Percentiles rank a stretch among this genome's conserved stretches.
Conservation (phyloP, 2,888 invertebrate species). For the Hermaeophaga mercurialis region DNA sequence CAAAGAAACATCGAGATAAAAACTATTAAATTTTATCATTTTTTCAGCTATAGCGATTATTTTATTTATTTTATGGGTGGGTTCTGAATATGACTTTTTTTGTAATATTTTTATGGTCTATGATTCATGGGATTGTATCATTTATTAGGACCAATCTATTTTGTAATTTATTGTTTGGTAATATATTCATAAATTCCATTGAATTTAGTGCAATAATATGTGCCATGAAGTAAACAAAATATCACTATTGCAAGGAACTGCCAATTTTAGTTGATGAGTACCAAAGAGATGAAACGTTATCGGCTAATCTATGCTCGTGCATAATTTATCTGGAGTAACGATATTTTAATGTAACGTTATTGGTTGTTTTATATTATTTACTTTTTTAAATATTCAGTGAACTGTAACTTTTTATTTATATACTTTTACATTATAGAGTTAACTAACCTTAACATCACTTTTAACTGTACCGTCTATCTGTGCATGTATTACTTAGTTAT, state of each 20-base stretch:
- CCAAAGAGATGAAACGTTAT: constrained; percentile 37
- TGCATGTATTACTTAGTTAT: constrained; percentile 22
- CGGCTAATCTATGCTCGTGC: constrained; percentile 27
- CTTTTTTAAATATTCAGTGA: constrained; percentile 25
- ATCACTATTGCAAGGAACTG: background rate
- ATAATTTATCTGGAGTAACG: constrained; percentile 28
- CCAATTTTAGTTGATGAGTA: constrained; percentile 33
- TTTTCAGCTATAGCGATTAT: background rate
- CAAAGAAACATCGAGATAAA: constrained; percentile 52
- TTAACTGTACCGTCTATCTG: constrained; percentile 22
- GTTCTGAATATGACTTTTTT: background rate
- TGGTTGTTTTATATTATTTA: constrained; percentile 25
- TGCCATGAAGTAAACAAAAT: background rate
- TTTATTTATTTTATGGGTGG: background rate
- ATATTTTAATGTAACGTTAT: constrained; percentile 13
- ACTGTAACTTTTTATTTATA: constrained; percentile 19
- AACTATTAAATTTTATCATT: constrained; percentile 38
- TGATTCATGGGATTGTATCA: no score
- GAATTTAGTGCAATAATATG: background rate
- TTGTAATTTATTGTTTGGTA: no score
- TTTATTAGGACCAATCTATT: no score
- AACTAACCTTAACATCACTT: constrained; percentile 31
- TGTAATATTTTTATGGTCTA: no score
- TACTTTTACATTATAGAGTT: constrained; percentile 22
- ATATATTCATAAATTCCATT: no score